Base-by-base conservation (phyloP, 2,888 invertebrate genomes). In the Anoplius nigerrimus region DNA sequence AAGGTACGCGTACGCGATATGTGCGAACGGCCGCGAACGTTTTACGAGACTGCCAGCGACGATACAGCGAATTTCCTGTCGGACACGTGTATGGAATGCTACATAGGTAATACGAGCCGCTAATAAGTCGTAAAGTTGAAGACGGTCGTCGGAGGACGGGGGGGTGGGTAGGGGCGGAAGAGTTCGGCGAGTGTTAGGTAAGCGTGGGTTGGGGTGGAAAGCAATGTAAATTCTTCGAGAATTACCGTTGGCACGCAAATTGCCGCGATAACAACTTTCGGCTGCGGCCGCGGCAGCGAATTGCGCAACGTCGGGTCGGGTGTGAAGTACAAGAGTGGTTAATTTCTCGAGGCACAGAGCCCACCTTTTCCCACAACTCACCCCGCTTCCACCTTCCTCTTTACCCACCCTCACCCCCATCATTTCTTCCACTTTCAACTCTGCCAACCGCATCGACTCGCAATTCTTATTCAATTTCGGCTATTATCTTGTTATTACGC, bases 221-320 rank as follows among this genome's bases (percentile, higher is more conserved):
- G 20, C 18, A 42, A 71, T 69, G 76, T 66, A 73, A 76, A 76
- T 68, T 62, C 73, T 65, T 61, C 21, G 69, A 56, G 73, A 76
- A 76, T 76, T 76, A 66, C 66, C 34, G 64, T 45, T 5, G 64
- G 34, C 53, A 48, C 62, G 75, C 66, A 71, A 74, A 74, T 71
- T 69, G 75, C 71, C 66, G 75, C 69, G 75, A 74, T 75, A 75
- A 75, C 75, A 71, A 75, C 69, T 75, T 74, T 60, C 62, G 58
- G 54, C 54, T 57, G 57, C 48, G 62, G 59, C 52, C 59, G 20
- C 21, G 51, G 42, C 51, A 24, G 34, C 27, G 55, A 60, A 60
- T 48, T 59, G 58, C 55, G 43, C 21, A 15, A 43, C 18, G 42
- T 8, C 4, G 15, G 52, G 46, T 48, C 58, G 53, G 58, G 58